Percentiles rank a stretch among this genome's conserved stretches.
Evolutionary conservation across 1,140 invertebrate species (phyloP).

Genomic region (Ceratosolen solmsi): DNA sequence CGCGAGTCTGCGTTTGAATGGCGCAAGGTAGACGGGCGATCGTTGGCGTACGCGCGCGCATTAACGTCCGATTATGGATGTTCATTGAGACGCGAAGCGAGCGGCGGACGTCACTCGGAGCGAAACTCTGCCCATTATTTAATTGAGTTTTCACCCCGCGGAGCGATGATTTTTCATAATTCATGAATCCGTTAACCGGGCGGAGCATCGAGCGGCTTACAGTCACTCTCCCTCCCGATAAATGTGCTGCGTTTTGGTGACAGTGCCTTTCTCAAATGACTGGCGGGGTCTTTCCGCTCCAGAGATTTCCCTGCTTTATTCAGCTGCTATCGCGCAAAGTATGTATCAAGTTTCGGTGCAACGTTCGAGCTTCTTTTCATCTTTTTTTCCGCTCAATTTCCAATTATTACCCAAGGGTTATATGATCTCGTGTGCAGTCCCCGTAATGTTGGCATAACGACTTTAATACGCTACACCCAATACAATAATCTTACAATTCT

Average conservation of each 20-base stretch:
- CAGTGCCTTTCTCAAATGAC: constrained; percentile 27
- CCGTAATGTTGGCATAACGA: no score
- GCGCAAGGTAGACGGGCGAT: background rate
- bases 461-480: no score
- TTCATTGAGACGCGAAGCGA: constrained; percentile 42
- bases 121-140: constrained; percentile 6
- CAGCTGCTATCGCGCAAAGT: constrained; percentile 9
- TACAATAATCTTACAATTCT: no score
- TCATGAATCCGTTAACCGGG: background rate
- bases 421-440: no score
- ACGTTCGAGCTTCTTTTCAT: background rate
- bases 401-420: no score
- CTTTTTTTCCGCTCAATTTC: constrained; percentile 1
- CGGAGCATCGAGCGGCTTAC: background rate
- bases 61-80: constrained; percentile 47
- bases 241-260: constrained; percentile 16
- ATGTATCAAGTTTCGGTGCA: background rate
- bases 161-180: constrained; percentile 52
- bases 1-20: constrained; percentile 46
- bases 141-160: constrained; percentile 38
- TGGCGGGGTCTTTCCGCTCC: background rate
- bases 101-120: constrained; percentile 5
- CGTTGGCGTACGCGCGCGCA: background rate
- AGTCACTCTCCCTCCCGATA: constrained; percentile 28
- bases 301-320: constrained; percentile 29